Evolutionary conservation across 2,113 vertebrate species (phyloP).

Genomic region (Pyrgilauda ruficollis): DNA sequence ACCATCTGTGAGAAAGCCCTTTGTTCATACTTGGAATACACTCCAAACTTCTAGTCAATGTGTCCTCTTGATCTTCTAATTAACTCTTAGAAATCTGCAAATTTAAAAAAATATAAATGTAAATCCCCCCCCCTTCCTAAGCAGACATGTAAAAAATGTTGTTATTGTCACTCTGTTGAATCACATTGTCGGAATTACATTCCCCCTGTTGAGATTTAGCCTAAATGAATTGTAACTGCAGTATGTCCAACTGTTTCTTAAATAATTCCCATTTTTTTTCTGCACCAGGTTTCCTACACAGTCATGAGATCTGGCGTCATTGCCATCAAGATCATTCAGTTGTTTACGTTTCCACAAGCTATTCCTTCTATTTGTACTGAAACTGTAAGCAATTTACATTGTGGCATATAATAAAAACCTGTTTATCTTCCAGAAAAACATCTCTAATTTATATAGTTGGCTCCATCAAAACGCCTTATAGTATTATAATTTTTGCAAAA

Average conservation of each 20-base stretch:
- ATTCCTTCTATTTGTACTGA: constrained; percentile 16
- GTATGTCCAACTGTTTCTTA: constrained; percentile 63
- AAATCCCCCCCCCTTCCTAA: neutral
- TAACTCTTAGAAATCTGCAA: neutral
- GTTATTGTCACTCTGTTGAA: constrained; percentile 34
- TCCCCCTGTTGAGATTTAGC: constrained; percentile 57
- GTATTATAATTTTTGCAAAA: neutral
- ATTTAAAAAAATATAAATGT: neutral
- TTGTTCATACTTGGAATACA: neutral
- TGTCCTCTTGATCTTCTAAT: constrained; percentile 36
- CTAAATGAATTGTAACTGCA: constrained; percentile 46
- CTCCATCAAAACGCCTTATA: neutral
- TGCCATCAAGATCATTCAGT: constrained; percentile 32
- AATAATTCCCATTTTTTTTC: constrained; percentile 67
- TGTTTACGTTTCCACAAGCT: constrained; percentile 49
- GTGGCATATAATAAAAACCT: neutral
- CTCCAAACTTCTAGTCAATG: neutral
- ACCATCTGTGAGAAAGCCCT: neutral
- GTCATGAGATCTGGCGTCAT: neutral
- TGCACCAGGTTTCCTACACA: constrained; percentile 12
- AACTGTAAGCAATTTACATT: constrained; percentile 1
- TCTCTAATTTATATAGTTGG: neutral
- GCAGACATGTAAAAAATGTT: constrained; percentile 25
- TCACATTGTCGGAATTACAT: constrained; percentile 5
- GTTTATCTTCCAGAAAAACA: constrained; percentile 23